Evolutionary conservation across 1,140 invertebrate species (phyloP).

Genomic region (Drosophila setifemur): DNA sequence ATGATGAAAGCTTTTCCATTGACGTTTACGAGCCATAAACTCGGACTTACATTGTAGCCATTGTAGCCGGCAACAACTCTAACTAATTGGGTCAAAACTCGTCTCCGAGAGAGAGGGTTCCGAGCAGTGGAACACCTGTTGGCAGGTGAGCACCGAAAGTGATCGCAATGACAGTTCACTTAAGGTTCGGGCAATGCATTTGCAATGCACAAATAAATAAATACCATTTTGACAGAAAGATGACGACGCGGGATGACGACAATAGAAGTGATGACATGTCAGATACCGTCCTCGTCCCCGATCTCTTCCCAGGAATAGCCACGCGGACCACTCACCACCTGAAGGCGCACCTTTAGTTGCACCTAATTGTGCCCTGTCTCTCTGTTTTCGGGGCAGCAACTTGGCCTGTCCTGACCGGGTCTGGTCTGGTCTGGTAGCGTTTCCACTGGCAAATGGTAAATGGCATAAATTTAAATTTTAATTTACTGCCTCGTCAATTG

Average conservation of each 20-base stretch:
- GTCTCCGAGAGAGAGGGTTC: neutral
- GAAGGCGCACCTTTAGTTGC: slow-evolving; percentile 30
- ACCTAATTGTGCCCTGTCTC: slow-evolving; percentile 51
- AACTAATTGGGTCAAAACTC: slow-evolving; percentile 70
- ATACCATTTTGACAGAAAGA: slow-evolving; percentile 68
- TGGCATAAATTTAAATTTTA: slow-evolving; percentile 82
- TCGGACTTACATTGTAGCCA: slow-evolving; percentile 59
- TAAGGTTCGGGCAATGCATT: slow-evolving; percentile 31
- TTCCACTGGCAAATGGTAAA: slow-evolving; percentile 42
- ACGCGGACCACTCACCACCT: neutral
- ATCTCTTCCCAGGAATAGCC: neutral
- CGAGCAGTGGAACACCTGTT: slow-evolving; percentile 49
- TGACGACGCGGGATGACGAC: slow-evolving; percentile 64
- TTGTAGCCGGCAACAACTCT: slow-evolving; percentile 42
- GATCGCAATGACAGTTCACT: slow-evolving; percentile 69
- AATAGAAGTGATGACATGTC: slow-evolving; percentile 74
- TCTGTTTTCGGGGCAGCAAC: slow-evolving; percentile 27
- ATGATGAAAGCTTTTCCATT: slow-evolving; percentile 46
- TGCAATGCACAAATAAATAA: slow-evolving; percentile 76
- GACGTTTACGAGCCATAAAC: slow-evolving; percentile 76
- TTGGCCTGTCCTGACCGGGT: too few relatives aligned
- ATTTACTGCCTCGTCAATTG: slow-evolving; percentile 79
- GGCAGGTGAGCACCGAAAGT: slow-evolving; percentile 58
- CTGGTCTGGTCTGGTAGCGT: slow-evolving; percentile 23
- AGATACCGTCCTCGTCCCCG: slow-evolving; percentile 20